Evolutionary conservation across 37 sponge, comb jelly and placozoan genomes (phyloP).

Genomic region (Beroe forskalii): DNA sequence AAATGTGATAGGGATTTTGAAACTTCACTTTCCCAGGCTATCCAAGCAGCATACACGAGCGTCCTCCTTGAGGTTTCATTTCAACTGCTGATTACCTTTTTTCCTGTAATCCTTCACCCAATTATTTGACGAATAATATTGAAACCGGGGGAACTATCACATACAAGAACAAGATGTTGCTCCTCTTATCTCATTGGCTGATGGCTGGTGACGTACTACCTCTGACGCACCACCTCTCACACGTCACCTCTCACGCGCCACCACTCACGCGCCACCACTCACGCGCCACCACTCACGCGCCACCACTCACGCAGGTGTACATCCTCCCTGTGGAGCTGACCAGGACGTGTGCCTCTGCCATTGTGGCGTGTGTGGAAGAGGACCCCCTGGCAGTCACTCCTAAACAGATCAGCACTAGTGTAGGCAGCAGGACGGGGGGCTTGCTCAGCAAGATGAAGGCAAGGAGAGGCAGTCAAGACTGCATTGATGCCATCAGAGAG

Average conservation of each 20-base stretch:
- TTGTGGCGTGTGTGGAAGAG: slow-evolving; percentile 22
- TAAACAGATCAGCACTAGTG: slow-evolving; percentile 37
- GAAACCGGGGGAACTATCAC: too few relatives aligned
- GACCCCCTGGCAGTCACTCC: slow-evolving; percentile 36
- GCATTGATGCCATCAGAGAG: background rate
- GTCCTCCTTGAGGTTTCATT: slow-evolving; percentile 4
- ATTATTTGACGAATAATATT: too few relatives aligned
- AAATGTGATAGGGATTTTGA: slow-evolving; percentile 16
- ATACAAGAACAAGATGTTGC: too few relatives aligned
- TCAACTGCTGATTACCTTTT: too few relatives aligned
- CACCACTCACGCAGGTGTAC: too few relatives aligned
- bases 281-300: too few relatives aligned
- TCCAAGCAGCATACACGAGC: slow-evolving; percentile 55
- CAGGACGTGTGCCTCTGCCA: background rate
- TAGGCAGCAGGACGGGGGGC: background rate
- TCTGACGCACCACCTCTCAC: too few relatives aligned
- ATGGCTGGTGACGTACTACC: too few relatives aligned
- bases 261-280: too few relatives aligned
- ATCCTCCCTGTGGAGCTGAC: slow-evolving; percentile 44
- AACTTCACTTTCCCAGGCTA: slow-evolving; percentile 3
- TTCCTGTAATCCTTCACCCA: too few relatives aligned
- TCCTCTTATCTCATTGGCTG: too few relatives aligned
- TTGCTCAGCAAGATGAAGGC: slow-evolving; percentile 31
- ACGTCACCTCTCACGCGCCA: too few relatives aligned
- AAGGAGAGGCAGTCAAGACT: slow-evolving; percentile 18